Percentiles rank a stretch among this genome's conserved stretches.
phyloP scores from a whole-genome alignment of 1,140 invertebrate species.

The Zaprionus tsacasi region DNA sequence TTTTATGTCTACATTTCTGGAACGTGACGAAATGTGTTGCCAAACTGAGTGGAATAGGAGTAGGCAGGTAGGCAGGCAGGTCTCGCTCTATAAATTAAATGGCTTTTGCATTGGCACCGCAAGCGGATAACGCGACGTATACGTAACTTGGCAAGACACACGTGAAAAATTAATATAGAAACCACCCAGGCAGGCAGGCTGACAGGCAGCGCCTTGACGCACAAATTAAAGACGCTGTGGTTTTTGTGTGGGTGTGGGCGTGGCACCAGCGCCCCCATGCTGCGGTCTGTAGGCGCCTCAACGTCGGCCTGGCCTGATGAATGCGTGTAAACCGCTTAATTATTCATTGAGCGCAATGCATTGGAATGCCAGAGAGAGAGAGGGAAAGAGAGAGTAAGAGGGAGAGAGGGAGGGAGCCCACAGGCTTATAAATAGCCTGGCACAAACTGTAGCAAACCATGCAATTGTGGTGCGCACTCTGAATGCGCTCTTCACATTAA shows the following conservation, averaged over 20 bases:
- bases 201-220: slow-evolving; percentile 2
- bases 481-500: slow-evolving; percentile 59
- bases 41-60: slow-evolving; percentile 2
- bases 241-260: slow-evolving; percentile 18
- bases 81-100: slow-evolving; percentile 77
- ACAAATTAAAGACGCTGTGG: slow-evolving; percentile 60
- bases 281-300: neutral
- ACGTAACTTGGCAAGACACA: slow-evolving; percentile 34
- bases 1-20: slow-evolving; percentile 55
- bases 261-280: neutral
- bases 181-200: slow-evolving; percentile 47
- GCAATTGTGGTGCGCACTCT: slow-evolving; percentile 54
- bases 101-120: slow-evolving; percentile 51
- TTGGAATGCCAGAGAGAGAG: slow-evolving; percentile 64
- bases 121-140: slow-evolving; percentile 43
- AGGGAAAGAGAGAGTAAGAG: neutral
- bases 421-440: slow-evolving; percentile 67
- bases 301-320: slow-evolving; percentile 46
- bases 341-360: slow-evolving; percentile 81
- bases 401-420: slow-evolving; percentile 16
- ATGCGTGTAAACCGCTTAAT: slow-evolving; percentile 76
- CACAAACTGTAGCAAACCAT: slow-evolving; percentile 46
- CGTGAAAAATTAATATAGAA: slow-evolving; percentile 41
- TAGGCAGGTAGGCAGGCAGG: slow-evolving; percentile 34
- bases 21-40: slow-evolving; percentile 72